Percentiles rank a stretch among this genome's conserved stretches.
Evolutionary conservation across 2,888 invertebrate species (phyloP).

Genomic region (Piscicola geometra): DNA sequence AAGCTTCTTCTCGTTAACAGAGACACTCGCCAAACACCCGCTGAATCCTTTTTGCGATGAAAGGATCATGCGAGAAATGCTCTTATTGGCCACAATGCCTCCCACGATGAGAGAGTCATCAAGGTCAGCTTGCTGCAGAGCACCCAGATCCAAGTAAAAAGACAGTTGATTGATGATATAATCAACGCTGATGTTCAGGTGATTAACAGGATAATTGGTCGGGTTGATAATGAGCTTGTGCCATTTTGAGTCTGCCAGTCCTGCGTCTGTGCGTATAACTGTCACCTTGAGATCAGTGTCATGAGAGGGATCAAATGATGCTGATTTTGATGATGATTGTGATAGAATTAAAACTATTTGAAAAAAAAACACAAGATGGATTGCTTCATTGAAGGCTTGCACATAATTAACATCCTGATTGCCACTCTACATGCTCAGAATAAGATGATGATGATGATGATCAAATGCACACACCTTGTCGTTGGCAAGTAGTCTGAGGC

Average conservation of each 20-base stretch:
- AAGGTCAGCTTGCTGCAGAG: constrained; percentile 42
- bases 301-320: no score
- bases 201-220: constrained; percentile 35
- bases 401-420: not conserved
- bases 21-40: constrained; percentile 52
- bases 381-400: no score
- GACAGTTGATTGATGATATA: not conserved
- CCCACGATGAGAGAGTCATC: constrained; percentile 47
- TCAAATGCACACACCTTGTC: constrained; percentile 40
- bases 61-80: constrained; percentile 41
- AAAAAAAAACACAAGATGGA: no score
- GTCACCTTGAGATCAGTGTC: no score
- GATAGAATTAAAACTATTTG: no score
- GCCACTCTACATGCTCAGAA: not conserved
- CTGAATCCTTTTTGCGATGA: constrained; percentile 49
- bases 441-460: not conserved
- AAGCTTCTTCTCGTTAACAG: constrained; percentile 47
- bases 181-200: constrained; percentile 32
- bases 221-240: constrained; percentile 37
- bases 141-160: not conserved
- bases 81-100: constrained; percentile 48
- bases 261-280: no score
- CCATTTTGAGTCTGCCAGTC: constrained; percentile 38
- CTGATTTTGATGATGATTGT: no score
- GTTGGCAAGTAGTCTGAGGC: constrained; percentile 48